Conservation (phyloP, 2,888 invertebrate species). For the Miltochrista miniata region DNA sequence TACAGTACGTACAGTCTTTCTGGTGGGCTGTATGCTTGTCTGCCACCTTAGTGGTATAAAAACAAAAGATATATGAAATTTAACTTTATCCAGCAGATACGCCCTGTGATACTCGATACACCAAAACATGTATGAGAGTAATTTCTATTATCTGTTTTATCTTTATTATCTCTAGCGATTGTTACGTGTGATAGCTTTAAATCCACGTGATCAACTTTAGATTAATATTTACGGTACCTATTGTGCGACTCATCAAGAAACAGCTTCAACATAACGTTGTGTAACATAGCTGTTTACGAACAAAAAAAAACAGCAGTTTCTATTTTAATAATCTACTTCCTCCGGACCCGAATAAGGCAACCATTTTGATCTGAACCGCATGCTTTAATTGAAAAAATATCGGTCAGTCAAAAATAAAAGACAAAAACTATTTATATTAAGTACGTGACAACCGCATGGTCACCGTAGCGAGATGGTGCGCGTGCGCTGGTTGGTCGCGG, state of each 20-base stretch:
- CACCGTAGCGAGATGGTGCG: slow-evolving; percentile 55
- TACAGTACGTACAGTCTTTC: no score
- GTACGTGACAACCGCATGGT: slow-evolving; percentile 60
- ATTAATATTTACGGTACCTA: slow-evolving; percentile 15
- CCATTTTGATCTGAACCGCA: slow-evolving; percentile 14
- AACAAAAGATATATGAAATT: no score
- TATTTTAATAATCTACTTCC: slow-evolving; percentile 36
- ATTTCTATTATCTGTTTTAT: no score
- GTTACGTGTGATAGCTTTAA: neutral
- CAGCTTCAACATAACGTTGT: slow-evolving; percentile 18
- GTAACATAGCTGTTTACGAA: slow-evolving; percentile 33
- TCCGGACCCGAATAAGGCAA: slow-evolving; percentile 29
- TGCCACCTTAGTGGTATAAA: no score
- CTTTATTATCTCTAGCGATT: no score
- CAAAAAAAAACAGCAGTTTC: slow-evolving; percentile 26
- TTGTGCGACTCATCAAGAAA: slow-evolving; percentile 17
- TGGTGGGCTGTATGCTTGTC: no score
- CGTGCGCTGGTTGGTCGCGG: slow-evolving; percentile 65
- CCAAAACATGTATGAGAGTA: no score
- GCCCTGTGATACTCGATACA: neutral
- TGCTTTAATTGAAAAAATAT: slow-evolving; percentile 44
- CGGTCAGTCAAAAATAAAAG: slow-evolving; percentile 38
- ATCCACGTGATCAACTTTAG: slow-evolving; percentile 5
- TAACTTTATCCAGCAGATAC: no score
- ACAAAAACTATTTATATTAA: slow-evolving; percentile 50